phyloP scores from a whole-genome alignment of 2,888 invertebrate species.

The Zele albiditarsus region DNA sequence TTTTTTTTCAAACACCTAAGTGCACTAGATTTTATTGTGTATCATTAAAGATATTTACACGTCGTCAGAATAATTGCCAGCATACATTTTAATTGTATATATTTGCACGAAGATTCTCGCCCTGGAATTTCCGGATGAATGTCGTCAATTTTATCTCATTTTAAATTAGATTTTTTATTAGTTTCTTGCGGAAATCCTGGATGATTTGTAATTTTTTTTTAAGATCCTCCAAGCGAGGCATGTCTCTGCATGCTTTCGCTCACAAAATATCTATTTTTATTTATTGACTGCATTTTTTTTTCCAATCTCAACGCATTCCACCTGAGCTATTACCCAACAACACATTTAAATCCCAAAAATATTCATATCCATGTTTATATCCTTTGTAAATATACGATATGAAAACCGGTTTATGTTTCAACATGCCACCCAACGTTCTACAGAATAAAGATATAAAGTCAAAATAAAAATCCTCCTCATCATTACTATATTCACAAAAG shows the following conservation, averaged over 20 bases:
- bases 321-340: neutral
- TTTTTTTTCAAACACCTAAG: conserved; percentile 45
- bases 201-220: conserved; percentile 59
- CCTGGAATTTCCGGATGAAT: conserved; percentile 8
- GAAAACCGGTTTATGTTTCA: neutral
- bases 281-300: neutral
- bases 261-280: neutral
- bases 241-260: conserved; percentile 67
- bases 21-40: conserved; percentile 41
- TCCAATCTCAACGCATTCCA: neutral
- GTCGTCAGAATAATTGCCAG: conserved; percentile 23
- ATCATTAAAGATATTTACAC: conserved; percentile 46
- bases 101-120: neutral
- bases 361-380: conserved; percentile 8
- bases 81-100: conserved; percentile 5
- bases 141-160: conserved; percentile 7
- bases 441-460: conserved; percentile 46
- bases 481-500: neutral
- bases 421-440: neutral
- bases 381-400: conserved; percentile 11
- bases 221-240: conserved; percentile 65
- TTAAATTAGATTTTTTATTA: neutral
- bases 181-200: conserved; percentile 59
- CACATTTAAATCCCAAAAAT: conserved; percentile 12
- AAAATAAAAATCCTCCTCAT: conserved; percentile 11